These are phyloP conservation scores for Polietes domitor DNA, from an alignment of 2,888 invertebrate species.

Conservation along the genomic window DNA sequence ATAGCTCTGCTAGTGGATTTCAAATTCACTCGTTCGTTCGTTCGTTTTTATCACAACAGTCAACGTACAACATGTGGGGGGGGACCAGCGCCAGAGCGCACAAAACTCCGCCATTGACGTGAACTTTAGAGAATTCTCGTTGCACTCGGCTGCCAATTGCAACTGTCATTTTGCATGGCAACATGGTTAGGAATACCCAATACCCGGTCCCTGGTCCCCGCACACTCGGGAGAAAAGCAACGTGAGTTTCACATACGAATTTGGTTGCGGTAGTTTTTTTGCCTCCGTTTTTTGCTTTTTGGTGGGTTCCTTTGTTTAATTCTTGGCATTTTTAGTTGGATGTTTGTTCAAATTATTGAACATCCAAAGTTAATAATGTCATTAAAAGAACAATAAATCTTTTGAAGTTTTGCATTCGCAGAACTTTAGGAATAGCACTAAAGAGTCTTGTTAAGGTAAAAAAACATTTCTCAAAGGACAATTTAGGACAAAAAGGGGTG, in stretches of 20 bases:
- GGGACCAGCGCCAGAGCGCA: no score
- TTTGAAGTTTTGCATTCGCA: background rate
- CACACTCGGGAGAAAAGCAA: no score
- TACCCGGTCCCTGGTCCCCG: background rate
- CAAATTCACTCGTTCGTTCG: slow-evolving; percentile 32
- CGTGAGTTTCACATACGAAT: slow-evolving; percentile 3
- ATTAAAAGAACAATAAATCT: slow-evolving; percentile 58
- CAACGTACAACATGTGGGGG: slow-evolving; percentile 3
- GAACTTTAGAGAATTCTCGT: slow-evolving; percentile 65
- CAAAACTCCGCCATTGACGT: slow-evolving; percentile 30
- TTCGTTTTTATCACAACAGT: slow-evolving; percentile 34
- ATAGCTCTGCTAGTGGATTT: background rate
- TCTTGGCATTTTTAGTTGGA: background rate
- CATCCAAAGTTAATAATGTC: slow-evolving; percentile 52
- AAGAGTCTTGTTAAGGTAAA: slow-evolving; percentile 3
- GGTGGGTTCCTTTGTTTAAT: background rate
- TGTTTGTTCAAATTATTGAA: slow-evolving; percentile 32
- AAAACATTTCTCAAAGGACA: background rate
- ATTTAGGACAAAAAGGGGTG: background rate
- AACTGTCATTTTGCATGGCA: slow-evolving; percentile 59
- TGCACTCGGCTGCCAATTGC: slow-evolving; percentile 66
- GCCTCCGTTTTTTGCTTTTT: background rate
- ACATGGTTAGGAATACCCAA: slow-evolving; percentile 40
- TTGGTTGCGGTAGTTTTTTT: background rate
- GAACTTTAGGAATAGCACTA: background rate